phyloP scores from a whole-genome alignment of 2,797 vertebrate species.

The Hydrophis major region DNA sequence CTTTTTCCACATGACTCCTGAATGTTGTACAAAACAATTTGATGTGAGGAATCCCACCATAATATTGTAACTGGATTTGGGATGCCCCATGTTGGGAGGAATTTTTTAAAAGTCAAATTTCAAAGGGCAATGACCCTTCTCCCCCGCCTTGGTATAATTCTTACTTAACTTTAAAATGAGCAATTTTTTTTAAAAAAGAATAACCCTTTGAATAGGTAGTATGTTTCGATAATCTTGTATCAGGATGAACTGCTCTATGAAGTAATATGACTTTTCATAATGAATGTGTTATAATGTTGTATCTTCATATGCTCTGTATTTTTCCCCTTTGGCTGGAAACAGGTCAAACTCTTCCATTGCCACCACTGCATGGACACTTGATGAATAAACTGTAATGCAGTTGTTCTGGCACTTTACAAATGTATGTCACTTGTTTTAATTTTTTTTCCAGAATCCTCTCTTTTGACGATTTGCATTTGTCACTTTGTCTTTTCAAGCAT shows the following conservation, averaged over 20 bases:
- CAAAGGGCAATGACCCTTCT: conserved; percentile 38
- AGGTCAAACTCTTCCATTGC: conserved; percentile 52
- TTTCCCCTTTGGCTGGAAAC: conserved; percentile 59
- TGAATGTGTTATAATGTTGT: conserved; percentile 69
- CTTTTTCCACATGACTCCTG: conserved; percentile 53
- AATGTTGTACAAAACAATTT: conserved; percentile 45
- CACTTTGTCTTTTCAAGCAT: conserved; percentile 71
- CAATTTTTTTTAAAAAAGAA: conserved; percentile 36
- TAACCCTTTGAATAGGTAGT: conserved; percentile 55
- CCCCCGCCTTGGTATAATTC: conserved; percentile 34
- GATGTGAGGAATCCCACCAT: conserved; percentile 48
- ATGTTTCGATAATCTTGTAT: conserved; percentile 61
- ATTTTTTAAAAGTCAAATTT: conserved; percentile 33
- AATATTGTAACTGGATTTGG: conserved; percentile 58
- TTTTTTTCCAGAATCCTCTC: conserved; percentile 60
- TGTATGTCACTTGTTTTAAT: conserved; percentile 58
- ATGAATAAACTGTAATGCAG: conserved; percentile 52
- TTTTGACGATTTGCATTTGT: conserved; percentile 67
- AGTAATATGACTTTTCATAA: conserved; percentile 53
- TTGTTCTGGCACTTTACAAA: conserved; percentile 63
- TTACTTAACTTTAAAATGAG: conserved; percentile 49
- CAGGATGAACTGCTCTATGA: conserved; percentile 62
- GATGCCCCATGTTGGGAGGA: neutral
- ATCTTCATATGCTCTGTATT: conserved; percentile 56
- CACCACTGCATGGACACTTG: conserved; percentile 62